These are phyloP conservation scores for Hedya salicella DNA, from an alignment of 2,888 invertebrate species.

Conservation along the genomic window DNA sequence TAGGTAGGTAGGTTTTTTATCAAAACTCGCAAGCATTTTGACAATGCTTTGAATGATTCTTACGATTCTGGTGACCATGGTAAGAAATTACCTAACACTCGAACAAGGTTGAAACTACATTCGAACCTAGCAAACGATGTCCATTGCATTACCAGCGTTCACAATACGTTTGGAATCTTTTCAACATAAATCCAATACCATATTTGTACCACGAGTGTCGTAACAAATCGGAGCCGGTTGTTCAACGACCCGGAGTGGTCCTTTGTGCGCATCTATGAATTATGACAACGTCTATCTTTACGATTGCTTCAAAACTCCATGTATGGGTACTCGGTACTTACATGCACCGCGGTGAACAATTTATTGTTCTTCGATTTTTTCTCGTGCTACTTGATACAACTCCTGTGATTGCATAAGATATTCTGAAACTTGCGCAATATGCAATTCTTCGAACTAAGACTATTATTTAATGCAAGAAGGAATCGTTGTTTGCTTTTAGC, in stretches of 20 bases:
- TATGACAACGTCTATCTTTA: slow-evolving; percentile 56
- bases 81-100: not conserved
- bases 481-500: too few relatives aligned
- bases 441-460: too few relatives aligned
- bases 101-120: not conserved
- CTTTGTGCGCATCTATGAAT: slow-evolving; percentile 55
- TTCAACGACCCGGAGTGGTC: slow-evolving; percentile 47
- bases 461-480: too few relatives aligned
- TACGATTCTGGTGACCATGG: not conserved
- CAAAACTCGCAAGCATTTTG: too few relatives aligned
- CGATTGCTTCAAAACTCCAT: slow-evolving; percentile 54
- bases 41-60: too few relatives aligned
- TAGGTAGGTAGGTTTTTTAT: too few relatives aligned
- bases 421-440: too few relatives aligned
- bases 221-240: slow-evolving; percentile 51
- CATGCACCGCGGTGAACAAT: slow-evolving; percentile 16
- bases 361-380: not conserved
- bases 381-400: too few relatives aligned
- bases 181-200: slow-evolving; percentile 17
- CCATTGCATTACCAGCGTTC: slow-evolving; percentile 5
- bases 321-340: slow-evolving; percentile 46
- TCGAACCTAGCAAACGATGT: not conserved
- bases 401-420: too few relatives aligned
- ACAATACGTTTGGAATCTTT: slow-evolving; percentile 15
- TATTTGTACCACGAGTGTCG: slow-evolving; percentile 42